Evolutionary conservation across 2,888 invertebrate genomes (phyloP), one percentile per base, ranked within the genome.

Genomic region (Drosophila silvestris): DNA sequence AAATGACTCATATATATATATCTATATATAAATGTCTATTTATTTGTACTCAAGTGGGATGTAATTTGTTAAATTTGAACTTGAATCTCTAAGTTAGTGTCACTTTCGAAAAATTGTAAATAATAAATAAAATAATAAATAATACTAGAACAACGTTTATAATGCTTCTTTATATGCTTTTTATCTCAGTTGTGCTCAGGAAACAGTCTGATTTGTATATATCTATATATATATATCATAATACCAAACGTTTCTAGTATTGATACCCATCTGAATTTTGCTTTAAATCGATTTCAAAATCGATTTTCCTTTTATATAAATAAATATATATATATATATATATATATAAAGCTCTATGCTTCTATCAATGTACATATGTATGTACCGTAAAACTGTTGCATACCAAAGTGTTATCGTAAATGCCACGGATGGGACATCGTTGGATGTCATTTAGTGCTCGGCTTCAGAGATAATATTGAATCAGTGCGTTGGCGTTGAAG

Each of bases 401-500:
- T 75, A 70, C 63, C 58, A 64, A 56, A 69, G 47, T 61, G 44
- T 39, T 79, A 63, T 70, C 70, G 70, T 53, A 65, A 66, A 70
- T 63, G 56, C 70, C 80, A 52, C 59, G 44, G 35, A 47, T 37
- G 47, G 64, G 47, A 58, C 51, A 69, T 39, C 61, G 61, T 47
- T 59, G 7, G 61, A 61, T 57, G 50, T 60, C 68, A 73, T 68
- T 77, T 68, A 67, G 61, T 50, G 59, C 63, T 50, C 19, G 19
- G 35, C 61, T 69, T 22, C 28, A 39, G 33, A 71, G 63, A 79
- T 74, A 79, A 75, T 70, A 61, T 52, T 54, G 52, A 74, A 67
- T 71, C 67, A 60, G 61, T 76, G 81, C 71, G 64, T 76, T 79
- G 70, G 64, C 79, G 79, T 64, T 56, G 51, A 52, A 51, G 58